Evolutionary conservation across 2,113 vertebrate genomes (phyloP).

Genomic region (Calyptomena viridis): DNA sequence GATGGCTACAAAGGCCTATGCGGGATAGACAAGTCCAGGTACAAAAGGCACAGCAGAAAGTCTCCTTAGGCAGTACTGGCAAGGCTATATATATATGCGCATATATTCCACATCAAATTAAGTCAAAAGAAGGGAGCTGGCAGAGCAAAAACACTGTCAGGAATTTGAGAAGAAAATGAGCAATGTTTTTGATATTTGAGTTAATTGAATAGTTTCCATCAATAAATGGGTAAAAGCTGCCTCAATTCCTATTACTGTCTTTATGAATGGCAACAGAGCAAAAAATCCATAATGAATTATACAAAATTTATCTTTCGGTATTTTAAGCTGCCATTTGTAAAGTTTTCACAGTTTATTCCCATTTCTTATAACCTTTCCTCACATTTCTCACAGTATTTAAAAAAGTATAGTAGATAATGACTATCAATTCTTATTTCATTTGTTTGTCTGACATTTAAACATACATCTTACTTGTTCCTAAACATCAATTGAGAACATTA

Average conservation of each 20-base stretch:
- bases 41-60: too few relatives aligned
- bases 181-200: background rate
- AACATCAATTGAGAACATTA: background rate
- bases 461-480: background rate
- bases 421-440: background rate
- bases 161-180: background rate
- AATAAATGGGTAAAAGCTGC: background rate
- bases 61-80: too few relatives aligned
- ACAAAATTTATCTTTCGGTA: background rate
- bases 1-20: too few relatives aligned
- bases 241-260: background rate
- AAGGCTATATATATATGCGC: background rate
- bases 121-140: background rate
- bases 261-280: background rate
- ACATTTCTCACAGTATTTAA: background rate
- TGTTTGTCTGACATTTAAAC: background rate
- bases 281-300: background rate
- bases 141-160: background rate
- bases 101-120: background rate
- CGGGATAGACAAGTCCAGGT: too few relatives aligned
- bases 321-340: background rate
- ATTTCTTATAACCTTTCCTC: background rate
- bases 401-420: background rate
- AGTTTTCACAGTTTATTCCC: background rate
- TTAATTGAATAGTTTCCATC: background rate